These are phyloP conservation scores for Machimus rusticus DNA, from an alignment of 2,888 invertebrate species.

Conservation along the genomic window DNA sequence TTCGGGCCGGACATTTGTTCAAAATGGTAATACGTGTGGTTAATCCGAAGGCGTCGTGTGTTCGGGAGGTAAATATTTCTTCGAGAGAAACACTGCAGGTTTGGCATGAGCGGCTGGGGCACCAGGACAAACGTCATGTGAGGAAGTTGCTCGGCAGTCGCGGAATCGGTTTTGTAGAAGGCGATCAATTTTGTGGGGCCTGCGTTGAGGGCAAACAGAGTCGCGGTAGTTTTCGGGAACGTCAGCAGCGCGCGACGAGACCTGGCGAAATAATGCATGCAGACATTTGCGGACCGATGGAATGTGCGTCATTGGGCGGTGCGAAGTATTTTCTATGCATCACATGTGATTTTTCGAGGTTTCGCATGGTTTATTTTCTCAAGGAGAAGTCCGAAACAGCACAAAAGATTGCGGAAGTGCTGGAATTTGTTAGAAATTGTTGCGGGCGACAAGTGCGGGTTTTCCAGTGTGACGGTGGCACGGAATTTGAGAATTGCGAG, in stretches of 20 bases:
- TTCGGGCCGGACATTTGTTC: neutral
- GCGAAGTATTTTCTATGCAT: constrained; percentile 40
- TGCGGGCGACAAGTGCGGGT: neutral
- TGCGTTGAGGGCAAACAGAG: too few species aligned
- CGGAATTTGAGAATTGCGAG: constrained; percentile 40
- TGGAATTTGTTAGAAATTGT: neutral
- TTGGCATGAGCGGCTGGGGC: too few species aligned
- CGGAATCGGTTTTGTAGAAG: too few species aligned
- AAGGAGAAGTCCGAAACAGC: constrained; percentile 39
- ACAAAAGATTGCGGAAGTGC: neutral
- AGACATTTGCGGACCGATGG: constrained; percentile 40
- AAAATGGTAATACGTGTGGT: neutral
- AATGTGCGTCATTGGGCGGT: neutral
- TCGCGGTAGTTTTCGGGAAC: neutral
- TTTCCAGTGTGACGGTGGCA: constrained; percentile 28
- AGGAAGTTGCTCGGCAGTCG: too few species aligned
- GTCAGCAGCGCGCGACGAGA: too few species aligned
- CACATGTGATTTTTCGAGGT: constrained; percentile 42
- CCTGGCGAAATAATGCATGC: constrained; percentile 33
- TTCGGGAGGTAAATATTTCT: too few species aligned
- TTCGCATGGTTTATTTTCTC: constrained; percentile 37
- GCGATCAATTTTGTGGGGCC: too few species aligned
- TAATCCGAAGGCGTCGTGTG: too few species aligned
- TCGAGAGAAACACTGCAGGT: too few species aligned
- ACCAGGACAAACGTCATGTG: too few species aligned